A percentile compares a stretch with the other conserved stretches of the same genome.
phyloP scores from a whole-genome alignment of 2,888 invertebrate genomes.

The Odontocolon sp. region DNA sequence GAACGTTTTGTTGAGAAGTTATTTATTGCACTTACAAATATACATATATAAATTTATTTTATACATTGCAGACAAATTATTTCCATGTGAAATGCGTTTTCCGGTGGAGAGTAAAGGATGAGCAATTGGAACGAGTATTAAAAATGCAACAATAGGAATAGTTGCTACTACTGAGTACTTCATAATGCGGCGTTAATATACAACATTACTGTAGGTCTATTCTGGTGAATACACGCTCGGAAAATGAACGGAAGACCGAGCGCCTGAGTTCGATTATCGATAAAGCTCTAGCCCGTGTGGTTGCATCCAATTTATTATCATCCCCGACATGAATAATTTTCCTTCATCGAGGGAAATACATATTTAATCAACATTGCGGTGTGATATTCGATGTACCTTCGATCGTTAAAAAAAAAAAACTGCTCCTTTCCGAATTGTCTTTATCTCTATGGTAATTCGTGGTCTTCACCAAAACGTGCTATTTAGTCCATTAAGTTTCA shows the following conservation, averaged over 20 bases:
- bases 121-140: no score
- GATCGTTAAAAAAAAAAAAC: no score
- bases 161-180: constrained; percentile 23
- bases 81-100: no score
- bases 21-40: no score
- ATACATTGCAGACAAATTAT: no score
- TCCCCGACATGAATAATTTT: constrained; percentile 33
- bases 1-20: no score
- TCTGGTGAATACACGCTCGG: constrained; percentile 31
- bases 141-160: neutral
- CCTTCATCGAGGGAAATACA: constrained; percentile 25
- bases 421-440: no score
- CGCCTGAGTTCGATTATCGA: constrained; percentile 46
- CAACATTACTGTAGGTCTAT: constrained; percentile 35
- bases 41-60: no score
- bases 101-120: no score
- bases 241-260: constrained; percentile 43
- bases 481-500: no score
- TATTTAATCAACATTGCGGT: constrained; percentile 35
- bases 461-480: no score
- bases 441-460: no score
- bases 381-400: neutral
- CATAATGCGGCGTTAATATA: constrained; percentile 29
- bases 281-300: constrained; percentile 23
- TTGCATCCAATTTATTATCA: constrained; percentile 39